phyloP scores from a whole-genome alignment of 37 sponge, comb jelly and placozoan genomes.

The Axinella damicornis region DNA sequence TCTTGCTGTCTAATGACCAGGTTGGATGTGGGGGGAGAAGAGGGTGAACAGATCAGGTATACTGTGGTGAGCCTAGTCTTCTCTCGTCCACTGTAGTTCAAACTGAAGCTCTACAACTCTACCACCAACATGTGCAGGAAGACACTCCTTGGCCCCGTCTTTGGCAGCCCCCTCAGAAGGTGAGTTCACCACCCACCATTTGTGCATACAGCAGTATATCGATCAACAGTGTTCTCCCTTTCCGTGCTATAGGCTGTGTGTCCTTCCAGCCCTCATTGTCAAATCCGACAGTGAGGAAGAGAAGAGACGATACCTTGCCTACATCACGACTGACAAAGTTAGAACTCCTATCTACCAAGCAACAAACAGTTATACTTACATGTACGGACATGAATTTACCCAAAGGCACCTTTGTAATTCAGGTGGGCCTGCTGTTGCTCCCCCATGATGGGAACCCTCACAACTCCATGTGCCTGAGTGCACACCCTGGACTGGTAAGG shows the following conservation, averaged over 20 bases:
- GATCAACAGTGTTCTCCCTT: too few relatives aligned
- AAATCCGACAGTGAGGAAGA: conserved; percentile 47
- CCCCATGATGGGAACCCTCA: conserved; percentile 98
- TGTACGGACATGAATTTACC: neutral
- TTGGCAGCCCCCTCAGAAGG: conserved; percentile 84
- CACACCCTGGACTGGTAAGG: conserved; percentile 87
- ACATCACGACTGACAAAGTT: conserved; percentile 88
- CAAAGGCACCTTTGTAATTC: neutral
- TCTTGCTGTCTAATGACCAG: conserved; percentile 87
- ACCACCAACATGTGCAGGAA: conserved; percentile 95
- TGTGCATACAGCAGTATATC: too few relatives aligned
- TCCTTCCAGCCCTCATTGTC: conserved; percentile 61
- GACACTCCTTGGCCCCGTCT: conserved; percentile 94
- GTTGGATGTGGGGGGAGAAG: conserved; percentile 22
- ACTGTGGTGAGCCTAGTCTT: too few relatives aligned
- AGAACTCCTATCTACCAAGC: neutral
- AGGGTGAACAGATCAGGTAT: too few relatives aligned
- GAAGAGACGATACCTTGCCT: conserved; percentile 79
- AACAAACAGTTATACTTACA: neutral
- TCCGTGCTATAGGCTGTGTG: conserved; percentile 33
- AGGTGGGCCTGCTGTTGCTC: conserved; percentile 89
- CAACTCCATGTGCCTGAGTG: conserved; percentile 82
- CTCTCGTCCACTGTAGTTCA: conserved; percentile 72
- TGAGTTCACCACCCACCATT: neutral
- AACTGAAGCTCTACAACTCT: conserved; percentile 93